A percentile compares a stretch with the other conserved stretches of the same genome.
Evolutionary conservation across 37 sponge, comb jelly and placozoan species (phyloP).

Genomic region (Hexactinellida sp.): DNA sequence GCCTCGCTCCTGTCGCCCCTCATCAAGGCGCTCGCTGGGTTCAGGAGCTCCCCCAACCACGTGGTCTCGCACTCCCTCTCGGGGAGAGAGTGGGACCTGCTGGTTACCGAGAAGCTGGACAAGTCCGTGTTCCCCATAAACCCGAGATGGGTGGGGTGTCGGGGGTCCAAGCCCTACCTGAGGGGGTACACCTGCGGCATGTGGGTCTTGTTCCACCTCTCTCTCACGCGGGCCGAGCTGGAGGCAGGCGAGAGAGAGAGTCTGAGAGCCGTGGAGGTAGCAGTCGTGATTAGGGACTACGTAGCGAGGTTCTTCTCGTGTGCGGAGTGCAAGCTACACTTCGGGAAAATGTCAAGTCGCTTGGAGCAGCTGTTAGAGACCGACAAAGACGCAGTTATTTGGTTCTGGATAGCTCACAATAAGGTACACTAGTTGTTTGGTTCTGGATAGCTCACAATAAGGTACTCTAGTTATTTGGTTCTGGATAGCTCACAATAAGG

Average conservation of each 20-base stretch:
- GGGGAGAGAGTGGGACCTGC: not conserved
- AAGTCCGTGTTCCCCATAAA: constrained; percentile 27
- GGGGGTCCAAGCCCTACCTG: constrained; percentile 45
- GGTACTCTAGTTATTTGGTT: no score
- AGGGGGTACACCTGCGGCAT: constrained; percentile 87
- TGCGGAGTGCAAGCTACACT: constrained; percentile 62
- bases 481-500: no score
- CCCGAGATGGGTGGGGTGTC: constrained; percentile 57
- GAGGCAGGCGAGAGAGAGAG: constrained; percentile 12
- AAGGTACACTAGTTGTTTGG: constrained; percentile 24
- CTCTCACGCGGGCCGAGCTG: constrained; percentile 34
- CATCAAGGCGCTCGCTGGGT: not conserved
- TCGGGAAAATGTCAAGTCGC: constrained; percentile 40
- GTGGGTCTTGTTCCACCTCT: constrained; percentile 81
- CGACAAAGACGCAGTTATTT: constrained; percentile 69
- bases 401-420: constrained; percentile 93
- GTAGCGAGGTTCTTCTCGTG: constrained; percentile 81
- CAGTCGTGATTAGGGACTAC: constrained; percentile 25
- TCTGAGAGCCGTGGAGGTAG: not conserved
- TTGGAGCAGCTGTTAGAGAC: constrained; percentile 12
- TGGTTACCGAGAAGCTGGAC: not conserved
- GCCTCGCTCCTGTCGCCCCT: not conserved
- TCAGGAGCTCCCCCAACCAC: not conserved
- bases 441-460: no score
- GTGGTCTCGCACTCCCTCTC: not conserved